Base-by-base conservation (phyloP, 1,140 invertebrate genomes). In the Carposina sasakii region DNA sequence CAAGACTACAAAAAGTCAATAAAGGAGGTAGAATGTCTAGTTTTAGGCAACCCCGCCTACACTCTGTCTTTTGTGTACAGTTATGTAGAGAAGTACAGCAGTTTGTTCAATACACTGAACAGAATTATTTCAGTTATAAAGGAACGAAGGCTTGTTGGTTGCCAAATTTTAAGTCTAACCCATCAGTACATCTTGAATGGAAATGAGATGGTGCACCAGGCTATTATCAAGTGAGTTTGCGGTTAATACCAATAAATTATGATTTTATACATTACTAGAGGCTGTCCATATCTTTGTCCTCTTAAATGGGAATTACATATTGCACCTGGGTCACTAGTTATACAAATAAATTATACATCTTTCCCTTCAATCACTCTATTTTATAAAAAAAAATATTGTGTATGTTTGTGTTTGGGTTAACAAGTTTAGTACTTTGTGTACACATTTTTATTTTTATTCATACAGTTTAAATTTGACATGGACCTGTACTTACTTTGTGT, bases 101-200 rank as follows among this genome's bases (percentile, higher is more conserved):
- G 73, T 3, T 40, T 85, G n/a, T 81, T 86, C 28, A 71, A 78
- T 48, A 81, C 68, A 37, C 59, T 86, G 20, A 84, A 75, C 48
- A 76, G 60, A 57, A 68, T 86, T n/a, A 72, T 85, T 46, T 50
- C 52, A 37, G 75, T 67, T 24, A 76, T 86, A 12, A 83, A 81
- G 62, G 79, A 85, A 17, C 70, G 81, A 43, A 78, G 69, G 48
- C 48, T 85, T 5, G 63, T 37, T 37, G 85, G 85, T 5, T 86
- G 85, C 57, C 83, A 86, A 59, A 79, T 86, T 46, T 65, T 85
- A 30, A 76, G 81, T 46, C 54, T 85, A 10, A 52, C 78, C 13
- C 75, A 86, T 63, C 77, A 83, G 43, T 63, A 81, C 57, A 78
- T 85, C 46, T 58, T 85, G 15, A 86, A 67, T 60, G 81, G 82